Evolutionary conservation across 2,888 invertebrate genomes (phyloP).

Genomic region (Tenthredo mesomela): DNA sequence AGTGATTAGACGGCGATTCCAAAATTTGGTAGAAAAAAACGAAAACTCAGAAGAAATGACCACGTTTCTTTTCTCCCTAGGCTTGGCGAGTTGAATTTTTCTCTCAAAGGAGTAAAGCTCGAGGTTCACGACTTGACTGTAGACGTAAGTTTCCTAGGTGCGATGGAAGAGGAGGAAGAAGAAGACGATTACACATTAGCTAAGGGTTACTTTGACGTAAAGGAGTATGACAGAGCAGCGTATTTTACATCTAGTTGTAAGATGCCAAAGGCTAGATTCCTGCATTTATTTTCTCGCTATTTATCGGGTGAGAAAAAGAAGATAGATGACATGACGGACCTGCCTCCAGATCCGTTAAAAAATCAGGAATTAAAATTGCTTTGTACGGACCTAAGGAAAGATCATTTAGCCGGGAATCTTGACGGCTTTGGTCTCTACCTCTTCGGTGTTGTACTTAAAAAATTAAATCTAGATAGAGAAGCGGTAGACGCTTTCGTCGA

Average conservation of each 20-base stretch:
- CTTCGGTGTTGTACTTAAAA: conserved; percentile 94
- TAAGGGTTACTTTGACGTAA: conserved; percentile 93
- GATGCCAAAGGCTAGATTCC: conserved; percentile 87
- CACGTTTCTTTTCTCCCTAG: no score
- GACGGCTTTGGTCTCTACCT: conserved; percentile 95
- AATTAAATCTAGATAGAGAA: conserved; percentile 88
- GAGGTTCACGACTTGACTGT: conserved; percentile 79
- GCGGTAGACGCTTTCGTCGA: conserved; percentile 90
- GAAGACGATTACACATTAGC: conserved; percentile 88
- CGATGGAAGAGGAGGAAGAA: conserved; percentile 86
- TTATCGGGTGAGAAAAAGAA: conserved; percentile 95
- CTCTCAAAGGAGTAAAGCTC: conserved; percentile 85
- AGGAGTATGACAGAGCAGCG: conserved; percentile 94
- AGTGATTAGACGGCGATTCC: no score
- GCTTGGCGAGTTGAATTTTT: conserved; percentile 90
- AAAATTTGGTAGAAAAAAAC: no score
- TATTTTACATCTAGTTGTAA: conserved; percentile 87
- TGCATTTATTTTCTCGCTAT: conserved; percentile 92
- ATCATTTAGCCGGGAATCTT: conserved; percentile 82
- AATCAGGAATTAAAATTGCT: conserved; percentile 80
- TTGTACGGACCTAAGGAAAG: conserved; percentile 80
- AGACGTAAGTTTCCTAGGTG: conserved; percentile 77
- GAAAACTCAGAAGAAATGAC: no score
- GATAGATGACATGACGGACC: conserved; percentile 89
- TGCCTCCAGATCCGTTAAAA: conserved; percentile 81